Evolutionary conservation across 2,113 vertebrate species (phyloP).

Genomic region (Oreocharis arfaki): DNA sequence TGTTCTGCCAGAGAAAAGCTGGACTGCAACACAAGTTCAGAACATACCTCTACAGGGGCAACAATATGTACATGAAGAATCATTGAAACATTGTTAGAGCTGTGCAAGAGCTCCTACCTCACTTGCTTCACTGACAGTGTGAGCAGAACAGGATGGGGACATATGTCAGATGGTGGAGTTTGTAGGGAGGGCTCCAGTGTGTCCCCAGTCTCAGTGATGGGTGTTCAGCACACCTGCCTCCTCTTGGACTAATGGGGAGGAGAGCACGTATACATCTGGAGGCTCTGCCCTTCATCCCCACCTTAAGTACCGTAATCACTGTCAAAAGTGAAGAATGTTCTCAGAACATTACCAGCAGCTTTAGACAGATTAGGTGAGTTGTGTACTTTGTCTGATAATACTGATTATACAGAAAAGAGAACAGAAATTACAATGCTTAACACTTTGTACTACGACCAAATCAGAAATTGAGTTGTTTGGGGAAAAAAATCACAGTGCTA

Average conservation of each 20-base stretch:
- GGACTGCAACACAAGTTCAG: not conserved
- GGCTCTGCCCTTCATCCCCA: not conserved
- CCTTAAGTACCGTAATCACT: not conserved
- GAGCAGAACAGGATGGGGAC: not conserved
- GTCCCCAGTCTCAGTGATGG: not conserved
- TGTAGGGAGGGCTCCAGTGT: not conserved
- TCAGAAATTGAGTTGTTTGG: not conserved
- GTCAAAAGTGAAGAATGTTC: not conserved
- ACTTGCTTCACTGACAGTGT: not conserved
- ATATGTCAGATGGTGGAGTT: accelerated
- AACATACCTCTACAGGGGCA: not conserved
- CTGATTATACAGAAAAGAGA: not conserved
- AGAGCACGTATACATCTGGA: not conserved
- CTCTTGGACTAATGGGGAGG: not conserved
- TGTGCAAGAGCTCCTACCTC: not conserved
- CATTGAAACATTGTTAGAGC: not conserved
- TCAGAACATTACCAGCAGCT: not conserved
- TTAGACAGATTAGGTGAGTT: not conserved
- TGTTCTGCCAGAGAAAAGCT: not conserved
- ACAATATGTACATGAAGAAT: not conserved
- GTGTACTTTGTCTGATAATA: not conserved
- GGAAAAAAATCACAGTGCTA: not conserved
- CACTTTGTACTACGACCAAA: not conserved
- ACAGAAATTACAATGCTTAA: not conserved
- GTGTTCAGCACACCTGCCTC: not conserved